Evolutionary conservation across 1,140 invertebrate genomes (phyloP).

Genomic region (Bombus affinis): DNA sequence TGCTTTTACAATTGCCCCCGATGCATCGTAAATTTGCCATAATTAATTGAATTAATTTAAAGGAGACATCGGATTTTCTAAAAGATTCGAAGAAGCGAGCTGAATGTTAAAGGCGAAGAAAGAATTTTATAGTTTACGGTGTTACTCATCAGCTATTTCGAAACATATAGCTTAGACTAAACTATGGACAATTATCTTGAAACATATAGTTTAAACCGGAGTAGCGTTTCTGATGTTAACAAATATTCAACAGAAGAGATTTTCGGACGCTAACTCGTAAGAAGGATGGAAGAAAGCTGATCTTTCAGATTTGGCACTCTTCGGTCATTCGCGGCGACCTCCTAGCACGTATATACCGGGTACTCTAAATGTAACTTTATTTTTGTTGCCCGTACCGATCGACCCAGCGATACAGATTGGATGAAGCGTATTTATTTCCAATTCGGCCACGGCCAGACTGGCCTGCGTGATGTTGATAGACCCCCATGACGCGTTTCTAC

Average conservation of each 20-base stretch:
- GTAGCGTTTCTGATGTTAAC: background rate
- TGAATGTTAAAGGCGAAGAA: background rate
- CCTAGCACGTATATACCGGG: conserved; percentile 71
- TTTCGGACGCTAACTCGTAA: conserved; percentile 5
- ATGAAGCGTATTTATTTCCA: conserved; percentile 79
- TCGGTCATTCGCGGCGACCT: conserved; percentile 70
- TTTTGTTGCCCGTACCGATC: conserved; percentile 68
- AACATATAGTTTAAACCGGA: too few relatives aligned
- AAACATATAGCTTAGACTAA: too few relatives aligned
- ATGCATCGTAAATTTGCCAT: too few relatives aligned
- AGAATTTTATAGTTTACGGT: background rate
- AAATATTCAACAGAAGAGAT: background rate
- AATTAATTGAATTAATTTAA: background rate
- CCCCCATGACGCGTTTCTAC: conserved; percentile 39
- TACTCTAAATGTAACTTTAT: conserved; percentile 79
- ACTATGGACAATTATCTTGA: too few relatives aligned
- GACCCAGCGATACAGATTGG: conserved; percentile 50
- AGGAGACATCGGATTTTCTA: background rate
- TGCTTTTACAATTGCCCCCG: background rate
- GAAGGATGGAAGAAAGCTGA: conserved; percentile 70
- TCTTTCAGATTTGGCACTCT: conserved; percentile 75
- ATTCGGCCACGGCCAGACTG: conserved; percentile 80
- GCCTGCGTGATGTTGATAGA: conserved; percentile 23
- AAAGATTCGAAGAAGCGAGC: background rate
- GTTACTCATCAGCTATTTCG: background rate